A percentile compares a stretch with the other conserved stretches of the same genome.
phyloP scores from a whole-genome alignment of 2,888 invertebrate species.

The Eucera pruinosa region DNA sequence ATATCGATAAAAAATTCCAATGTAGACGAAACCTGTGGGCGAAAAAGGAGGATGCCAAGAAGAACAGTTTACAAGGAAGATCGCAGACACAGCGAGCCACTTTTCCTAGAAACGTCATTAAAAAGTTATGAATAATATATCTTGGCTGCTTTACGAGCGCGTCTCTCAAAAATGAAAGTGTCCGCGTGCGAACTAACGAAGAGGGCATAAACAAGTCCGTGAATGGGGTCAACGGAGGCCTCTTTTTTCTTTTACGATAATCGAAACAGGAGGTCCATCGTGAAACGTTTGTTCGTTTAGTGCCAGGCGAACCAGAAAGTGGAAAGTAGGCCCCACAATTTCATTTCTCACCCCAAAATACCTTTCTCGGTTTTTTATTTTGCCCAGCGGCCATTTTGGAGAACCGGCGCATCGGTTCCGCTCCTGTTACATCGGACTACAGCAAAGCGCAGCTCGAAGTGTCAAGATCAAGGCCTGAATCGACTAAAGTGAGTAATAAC shows the following conservation, averaged over 20 bases:
- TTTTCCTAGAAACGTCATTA: not conserved
- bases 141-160: conserved; percentile 41
- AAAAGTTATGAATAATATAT: conserved; percentile 23
- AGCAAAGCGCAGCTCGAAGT: conserved; percentile 1
- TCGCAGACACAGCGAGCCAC: not conserved
- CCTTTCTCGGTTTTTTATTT: not conserved
- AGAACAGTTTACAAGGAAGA: not conserved
- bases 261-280: conserved; percentile 36
- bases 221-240: conserved; percentile 64
- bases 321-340: conserved; percentile 59
- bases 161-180: conserved; percentile 71
- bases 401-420: conserved; percentile 5
- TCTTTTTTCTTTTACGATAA: conserved; percentile 15
- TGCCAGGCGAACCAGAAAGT: conserved; percentile 15
- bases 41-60: not conserved
- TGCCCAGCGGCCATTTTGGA: conserved; percentile 21
- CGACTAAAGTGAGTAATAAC: not conserved
- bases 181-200: conserved; percentile 42
- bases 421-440: conserved; percentile 26
- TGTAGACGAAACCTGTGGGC: too few relatives aligned
- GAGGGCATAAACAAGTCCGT: conserved; percentile 44
- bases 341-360: conserved; percentile 13
- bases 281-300: conserved; percentile 54
- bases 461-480: conserved; percentile 55
- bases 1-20: too few relatives aligned